Evolutionary conservation across 1,140 invertebrate species (phyloP), one percentile per base, ranked within the genome.

Genomic region (Chrysomallon squamiferum): DNA sequence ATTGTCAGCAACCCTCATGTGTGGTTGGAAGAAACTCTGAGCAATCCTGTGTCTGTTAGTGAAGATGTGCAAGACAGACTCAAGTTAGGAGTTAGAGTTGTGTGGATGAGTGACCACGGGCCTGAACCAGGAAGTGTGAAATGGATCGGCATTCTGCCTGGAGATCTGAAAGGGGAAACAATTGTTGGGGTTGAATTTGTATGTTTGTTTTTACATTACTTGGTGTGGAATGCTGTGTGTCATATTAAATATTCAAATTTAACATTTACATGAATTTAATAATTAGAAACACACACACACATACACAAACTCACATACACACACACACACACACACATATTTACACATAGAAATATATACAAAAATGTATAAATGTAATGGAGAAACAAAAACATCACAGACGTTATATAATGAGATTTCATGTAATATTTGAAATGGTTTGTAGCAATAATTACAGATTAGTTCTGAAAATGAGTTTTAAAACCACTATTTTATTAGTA

Each of bases 181-280:
- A 87, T 87, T 66, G 86, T 88, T 66, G 89, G 89, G 6, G 82
- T 90, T 1, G 88, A 90, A 83, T 88, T 90, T 81, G 88, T 89
- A 84, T 84, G 88, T 87, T 58, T 50, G n/a, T 47, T 41, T 73
- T 58, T 59, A 50, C 1, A 50, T 57, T 47, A 49, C 35, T n/a
- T 20, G 15, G 11, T 29, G 30, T 20, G 33, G 15, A 32, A 6
- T 18, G 32, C 47, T 43, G 56, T 22, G n/a, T 11, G 33, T 11
- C 33, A 9, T 6, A 58, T 13, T 11, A 9, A 52, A n/a, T 32
- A 18, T 27, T n/a, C 33, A 13, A 47, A n/a, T n/a, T n/a, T n/a
- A n/a, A n/a, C n/a, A n/a, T n/a, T 62, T 6, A 62, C 18, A n/a
- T 56, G 20, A 58, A 64, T 30, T 13, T 33, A 62, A 45, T 22